Percentiles rank a stretch among this genome's conserved stretches.
These are phyloP conservation scores for Trissonchulus sp. DNA, from an alignment of 2,888 invertebrate genomes.

Conservation along the genomic window DNA sequence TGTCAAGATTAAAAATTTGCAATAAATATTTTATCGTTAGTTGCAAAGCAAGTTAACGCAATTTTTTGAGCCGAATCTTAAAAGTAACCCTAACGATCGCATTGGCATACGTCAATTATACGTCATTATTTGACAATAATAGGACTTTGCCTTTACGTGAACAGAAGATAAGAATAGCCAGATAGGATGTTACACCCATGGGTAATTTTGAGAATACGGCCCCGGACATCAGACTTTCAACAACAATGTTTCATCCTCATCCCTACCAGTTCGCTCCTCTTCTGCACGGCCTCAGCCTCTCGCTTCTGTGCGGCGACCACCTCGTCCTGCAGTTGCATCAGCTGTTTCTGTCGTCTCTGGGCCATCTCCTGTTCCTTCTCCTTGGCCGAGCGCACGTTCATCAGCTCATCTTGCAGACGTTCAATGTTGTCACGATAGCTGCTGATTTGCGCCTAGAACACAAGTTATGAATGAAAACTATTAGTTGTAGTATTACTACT, in stretches of 20 bases:
- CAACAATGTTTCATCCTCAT: neutral
- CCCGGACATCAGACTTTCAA: neutral
- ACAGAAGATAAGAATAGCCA: too few species aligned
- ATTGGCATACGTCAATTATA: too few species aligned
- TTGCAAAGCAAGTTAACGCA: too few species aligned
- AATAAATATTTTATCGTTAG: too few species aligned
- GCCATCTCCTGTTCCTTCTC: slow-evolving; percentile 28
- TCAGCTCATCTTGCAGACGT: slow-evolving; percentile 31
- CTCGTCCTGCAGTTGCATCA: slow-evolving; percentile 68
- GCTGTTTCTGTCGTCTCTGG: slow-evolving; percentile 62
- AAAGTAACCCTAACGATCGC: too few species aligned
- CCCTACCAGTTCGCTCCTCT: slow-evolving; percentile 67
- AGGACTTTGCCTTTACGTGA: neutral
- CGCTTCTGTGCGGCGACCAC: slow-evolving; percentile 64
- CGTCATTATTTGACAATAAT: neutral
- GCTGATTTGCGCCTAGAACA: slow-evolving; percentile 29
- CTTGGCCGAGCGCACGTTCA: slow-evolving; percentile 30
- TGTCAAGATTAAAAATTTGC: too few species aligned
- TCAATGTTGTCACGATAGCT: slow-evolving; percentile 28
- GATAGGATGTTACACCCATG: neutral
- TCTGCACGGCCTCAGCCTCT: slow-evolving; percentile 68
- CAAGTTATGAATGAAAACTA: too few species aligned
- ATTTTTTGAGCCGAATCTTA: too few species aligned
- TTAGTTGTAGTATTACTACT: too few species aligned
- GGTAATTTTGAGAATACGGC: too few species aligned